A percentile compares a stretch with the other conserved stretches of the same genome.
These are phyloP conservation scores for Diglossa cyanea DNA, from an alignment of 2,797 vertebrate species.

Conservation along the genomic window DNA sequence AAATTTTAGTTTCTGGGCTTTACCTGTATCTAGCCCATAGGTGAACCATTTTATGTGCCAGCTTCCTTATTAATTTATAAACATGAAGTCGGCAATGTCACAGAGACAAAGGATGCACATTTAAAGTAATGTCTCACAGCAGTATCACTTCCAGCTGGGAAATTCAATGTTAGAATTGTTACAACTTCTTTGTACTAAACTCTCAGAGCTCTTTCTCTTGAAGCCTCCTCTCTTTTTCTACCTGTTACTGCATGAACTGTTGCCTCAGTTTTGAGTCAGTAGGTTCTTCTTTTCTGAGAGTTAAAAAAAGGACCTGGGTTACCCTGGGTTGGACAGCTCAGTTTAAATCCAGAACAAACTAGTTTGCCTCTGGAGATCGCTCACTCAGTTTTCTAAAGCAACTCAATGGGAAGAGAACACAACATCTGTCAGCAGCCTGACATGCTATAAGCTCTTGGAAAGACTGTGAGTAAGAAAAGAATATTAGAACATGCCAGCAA, in stretches of 20 bases:
- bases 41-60: neutral
- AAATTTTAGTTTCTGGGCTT: neutral
- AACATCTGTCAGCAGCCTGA: neutral
- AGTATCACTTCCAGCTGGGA: neutral
- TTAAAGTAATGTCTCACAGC: neutral
- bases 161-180: neutral
- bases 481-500: neutral
- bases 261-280: neutral
- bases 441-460: neutral
- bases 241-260: neutral
- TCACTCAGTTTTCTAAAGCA: neutral
- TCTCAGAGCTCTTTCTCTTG: neutral
- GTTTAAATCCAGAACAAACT: neutral
- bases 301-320: neutral
- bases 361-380: neutral
- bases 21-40: neutral
- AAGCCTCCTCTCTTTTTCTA: neutral
- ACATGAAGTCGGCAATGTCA: neutral
- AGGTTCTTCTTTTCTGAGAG: neutral
- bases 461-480: neutral
- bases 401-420: neutral
- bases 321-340: neutral
- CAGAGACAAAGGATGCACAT: neutral
- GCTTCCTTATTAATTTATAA: conserved; percentile 6
- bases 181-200: neutral